A percentile compares a stretch with the other conserved stretches of the same genome.
Conservation (phyloP, 1,140 invertebrate species). For the Drosophila bipectinata region DNA sequence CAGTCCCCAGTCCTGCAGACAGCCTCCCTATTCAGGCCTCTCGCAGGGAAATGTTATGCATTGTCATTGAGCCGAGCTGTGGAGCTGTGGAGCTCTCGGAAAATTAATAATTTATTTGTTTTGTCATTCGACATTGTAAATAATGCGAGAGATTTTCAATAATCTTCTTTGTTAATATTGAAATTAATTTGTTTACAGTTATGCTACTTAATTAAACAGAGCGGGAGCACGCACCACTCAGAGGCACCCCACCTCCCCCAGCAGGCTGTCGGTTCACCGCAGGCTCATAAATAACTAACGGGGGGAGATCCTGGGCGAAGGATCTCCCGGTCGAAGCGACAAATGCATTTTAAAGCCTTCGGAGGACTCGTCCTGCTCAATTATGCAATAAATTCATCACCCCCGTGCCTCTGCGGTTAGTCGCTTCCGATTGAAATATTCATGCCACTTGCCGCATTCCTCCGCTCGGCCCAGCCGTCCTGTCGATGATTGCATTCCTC, state of each 20-base stretch:
- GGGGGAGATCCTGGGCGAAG: conserved; percentile 8
- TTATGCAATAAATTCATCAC: conserved; percentile 82
- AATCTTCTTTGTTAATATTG: conserved; percentile 83
- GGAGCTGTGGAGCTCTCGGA: conserved; percentile 44
- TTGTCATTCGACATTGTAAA: conserved; percentile 81
- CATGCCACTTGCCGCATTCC: conserved; percentile 49
- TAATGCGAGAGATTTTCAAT: conserved; percentile 82
- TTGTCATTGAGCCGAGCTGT: conserved; percentile 60
- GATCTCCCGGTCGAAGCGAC: conserved; percentile 17
- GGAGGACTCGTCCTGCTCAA: conserved; percentile 69
- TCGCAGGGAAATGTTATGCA: conserved; percentile 43
- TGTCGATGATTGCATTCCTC: conserved; percentile 39
- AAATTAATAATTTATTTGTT: conserved; percentile 82
- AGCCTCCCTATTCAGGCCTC: neutral
- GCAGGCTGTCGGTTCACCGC: conserved; percentile 46
- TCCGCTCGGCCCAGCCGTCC: neutral
- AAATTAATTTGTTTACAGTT: conserved; percentile 83
- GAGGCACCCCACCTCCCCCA: conserved; percentile 5
- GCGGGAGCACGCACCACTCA: conserved; percentile 31
- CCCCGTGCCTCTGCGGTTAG: conserved; percentile 16
- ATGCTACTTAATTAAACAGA: conserved; percentile 82
- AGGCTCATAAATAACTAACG: conserved; percentile 71
- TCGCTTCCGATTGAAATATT: conserved; percentile 60
- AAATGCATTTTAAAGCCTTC: conserved; percentile 66
- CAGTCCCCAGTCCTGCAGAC: conserved; percentile 5